phyloP scores from a whole-genome alignment of 2,113 vertebrate species.

The Atherinomorus stipes region DNA sequence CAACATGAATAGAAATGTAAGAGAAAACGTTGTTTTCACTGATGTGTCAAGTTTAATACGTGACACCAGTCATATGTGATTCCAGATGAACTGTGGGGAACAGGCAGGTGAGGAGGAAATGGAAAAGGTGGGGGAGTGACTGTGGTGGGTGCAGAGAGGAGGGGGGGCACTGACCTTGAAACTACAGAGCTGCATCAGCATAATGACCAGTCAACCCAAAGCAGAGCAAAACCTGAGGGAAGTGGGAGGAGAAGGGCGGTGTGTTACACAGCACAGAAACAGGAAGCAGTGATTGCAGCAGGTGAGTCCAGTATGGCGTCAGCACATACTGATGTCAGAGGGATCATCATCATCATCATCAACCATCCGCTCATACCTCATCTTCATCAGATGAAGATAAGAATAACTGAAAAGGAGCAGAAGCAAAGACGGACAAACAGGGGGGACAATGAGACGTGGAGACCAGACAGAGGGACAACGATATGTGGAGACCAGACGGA shows the following conservation, averaged over 20 bases:
- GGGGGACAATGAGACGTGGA: background rate
- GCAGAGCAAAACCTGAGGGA: constrained; percentile 96
- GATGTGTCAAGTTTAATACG: too few relatives aligned
- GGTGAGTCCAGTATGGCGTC: constrained; percentile 14
- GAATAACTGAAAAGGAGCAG: constrained; percentile 36
- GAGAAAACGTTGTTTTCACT: too few relatives aligned
- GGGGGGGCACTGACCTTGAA: constrained; percentile 96
- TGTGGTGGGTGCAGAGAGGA: background rate
- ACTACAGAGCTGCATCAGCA: constrained; percentile 99
- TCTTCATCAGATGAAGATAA: constrained; percentile 53
- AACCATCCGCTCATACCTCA: constrained; percentile 44
- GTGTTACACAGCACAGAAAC: constrained; percentile 61
- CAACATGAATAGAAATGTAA: too few relatives aligned
- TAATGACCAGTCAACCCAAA: constrained; percentile 95
- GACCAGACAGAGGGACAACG: background rate
- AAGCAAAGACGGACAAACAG: constrained; percentile 26
- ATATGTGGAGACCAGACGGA: too few relatives aligned
- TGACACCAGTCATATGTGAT: too few relatives aligned
- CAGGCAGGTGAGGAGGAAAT: constrained; percentile 21
- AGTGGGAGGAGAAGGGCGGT: constrained; percentile 87
- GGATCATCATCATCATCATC: background rate
- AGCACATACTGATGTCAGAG: background rate
- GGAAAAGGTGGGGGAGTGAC: background rate
- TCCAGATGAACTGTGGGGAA: background rate
- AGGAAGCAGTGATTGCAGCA: constrained; percentile 47